Base-by-base conservation (phyloP, 2,888 invertebrate genomes). In the Ganaspis brasiliensis region DNA sequence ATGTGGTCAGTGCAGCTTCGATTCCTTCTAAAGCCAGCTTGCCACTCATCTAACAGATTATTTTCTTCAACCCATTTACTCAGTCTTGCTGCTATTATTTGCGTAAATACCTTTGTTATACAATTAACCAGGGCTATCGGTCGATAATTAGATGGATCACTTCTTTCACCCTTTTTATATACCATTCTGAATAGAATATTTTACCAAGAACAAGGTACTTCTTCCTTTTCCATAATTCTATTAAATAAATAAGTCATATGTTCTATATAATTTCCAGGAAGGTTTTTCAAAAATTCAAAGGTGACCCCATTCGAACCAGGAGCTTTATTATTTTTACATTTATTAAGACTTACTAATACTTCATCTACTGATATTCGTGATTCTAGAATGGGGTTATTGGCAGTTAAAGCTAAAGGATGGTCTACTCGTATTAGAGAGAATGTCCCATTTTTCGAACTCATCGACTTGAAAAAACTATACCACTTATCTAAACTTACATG, bases 321-420 rank as follows among this genome's bases (percentile, higher is more conserved):
- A 26, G 59, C 14, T 35, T 59, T 59, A 59, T 59, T 59, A 14
- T 31, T 26, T 59, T 59, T 59, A 59, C 59, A 59, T 59, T 59
- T 59, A 4, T 59, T 59, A n/a, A 59, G 26, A 16, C 35, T 59
- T 16, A 1, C 9, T n/a, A 59, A 19, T 14, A 59, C 35, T 6
- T 59, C 31, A 3, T 24, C 12, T 10, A n/a, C 24, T 14, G n/a
- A 19, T n/a, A 59, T 59, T 19, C 16, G 16, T 19, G 19, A 52
- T 16, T 52, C 52, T n/a, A 52, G 8, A 19, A 16, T 16, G 6
- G 52, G 52, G 19, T 52, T 52, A 19, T 6, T 19, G 2, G n/a
- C 52, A 6, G 14, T n/a, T 6, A 49, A 6, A 49, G 12, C 45
- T 12, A 49, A 49, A 31, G 6, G 31, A 6, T 31, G 31, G n/a